Evolutionary conservation across 2,888 invertebrate species (phyloP).

Genomic region (Macrosoma leucophasiata): DNA sequence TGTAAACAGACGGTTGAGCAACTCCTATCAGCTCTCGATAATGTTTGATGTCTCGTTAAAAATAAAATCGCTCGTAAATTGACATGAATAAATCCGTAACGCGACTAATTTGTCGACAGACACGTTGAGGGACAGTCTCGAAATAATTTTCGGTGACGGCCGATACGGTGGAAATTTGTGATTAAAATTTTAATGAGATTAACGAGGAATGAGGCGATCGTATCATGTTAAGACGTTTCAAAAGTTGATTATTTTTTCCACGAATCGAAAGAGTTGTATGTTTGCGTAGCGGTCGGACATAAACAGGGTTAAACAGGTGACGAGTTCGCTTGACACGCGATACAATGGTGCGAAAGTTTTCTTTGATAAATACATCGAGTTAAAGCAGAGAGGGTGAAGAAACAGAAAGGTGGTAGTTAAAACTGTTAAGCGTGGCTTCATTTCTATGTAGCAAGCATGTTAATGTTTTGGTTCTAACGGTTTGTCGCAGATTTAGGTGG

Average conservation of each 20-base stretch:
- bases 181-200: constrained; percentile 67
- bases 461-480: constrained; percentile 49
- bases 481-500: constrained; percentile 64
- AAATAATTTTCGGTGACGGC: constrained; percentile 57
- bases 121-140: constrained; percentile 49
- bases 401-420: constrained; percentile 1
- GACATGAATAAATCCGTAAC: constrained; percentile 58
- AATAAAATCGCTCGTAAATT: constrained; percentile 66
- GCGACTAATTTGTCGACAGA: constrained; percentile 70
- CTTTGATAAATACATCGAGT: too few species aligned
- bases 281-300: constrained; percentile 33
- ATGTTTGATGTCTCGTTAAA: constrained; percentile 74
- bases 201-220: constrained; percentile 32
- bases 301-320: too few species aligned
- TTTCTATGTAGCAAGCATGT: constrained; percentile 45
- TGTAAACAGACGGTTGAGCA: constrained; percentile 69
- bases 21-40: constrained; percentile 56
- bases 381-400: too few species aligned
- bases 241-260: constrained; percentile 22
- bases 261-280: constrained; percentile 34
- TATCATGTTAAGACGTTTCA: constrained; percentile 24
- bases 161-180: constrained; percentile 40
- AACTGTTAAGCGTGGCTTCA: too few species aligned
- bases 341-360: too few species aligned
- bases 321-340: too few species aligned